Percentiles rank a stretch among this genome's conserved stretches.
These are phyloP conservation scores for Dasypus novemcinctus DNA, from an alignment of 2,113 vertebrate genomes.

Conservation along the genomic window DNA sequence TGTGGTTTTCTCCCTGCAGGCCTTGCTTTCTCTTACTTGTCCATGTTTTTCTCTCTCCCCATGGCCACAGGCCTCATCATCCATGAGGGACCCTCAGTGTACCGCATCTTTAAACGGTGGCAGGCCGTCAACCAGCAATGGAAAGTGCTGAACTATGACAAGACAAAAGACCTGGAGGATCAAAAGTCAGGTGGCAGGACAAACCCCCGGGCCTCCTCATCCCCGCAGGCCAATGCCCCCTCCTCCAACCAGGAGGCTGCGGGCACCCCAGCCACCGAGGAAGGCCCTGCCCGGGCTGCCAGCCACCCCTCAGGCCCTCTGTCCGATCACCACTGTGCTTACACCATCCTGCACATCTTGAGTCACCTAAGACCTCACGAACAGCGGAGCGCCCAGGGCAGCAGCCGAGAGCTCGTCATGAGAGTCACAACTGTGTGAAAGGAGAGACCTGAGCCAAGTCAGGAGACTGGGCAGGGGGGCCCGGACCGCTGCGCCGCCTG, in stretches of 20 bases:
- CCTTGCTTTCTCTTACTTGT: background rate
- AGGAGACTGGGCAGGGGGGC: background rate
- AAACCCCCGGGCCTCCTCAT: conserved; percentile 88
- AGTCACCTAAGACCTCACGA: conserved; percentile 96
- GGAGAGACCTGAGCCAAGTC: conserved; percentile 53
- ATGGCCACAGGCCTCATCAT: conserved; percentile 92
- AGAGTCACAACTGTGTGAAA: conserved; percentile 98
- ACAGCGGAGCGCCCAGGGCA: conserved; percentile 87
- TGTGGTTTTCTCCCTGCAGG: fast-evolving
- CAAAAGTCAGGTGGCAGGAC: conserved; percentile 90
- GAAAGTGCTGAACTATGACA: conserved; percentile 99
- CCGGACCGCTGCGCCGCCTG: fast-evolving
- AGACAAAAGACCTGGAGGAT: conserved; percentile 94
- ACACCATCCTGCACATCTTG: conserved; percentile 97
- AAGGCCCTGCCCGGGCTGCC: conserved; percentile 81
- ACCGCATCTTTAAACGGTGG: conserved; percentile 99
- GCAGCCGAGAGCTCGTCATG: conserved; percentile 98
- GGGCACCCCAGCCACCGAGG: conserved; percentile 56
- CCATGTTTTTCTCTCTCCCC: conserved; percentile 40
- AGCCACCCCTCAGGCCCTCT: conserved; percentile 83
- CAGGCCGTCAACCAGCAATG: conserved; percentile 99
- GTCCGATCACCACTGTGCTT: conserved; percentile 97
- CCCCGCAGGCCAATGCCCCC: conserved; percentile 86
- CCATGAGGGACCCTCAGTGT: conserved; percentile 98
- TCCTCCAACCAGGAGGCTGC: conserved; percentile 30